Conservation (phyloP, 2,888 invertebrate species). For the Drosophila koepferae region DNA sequence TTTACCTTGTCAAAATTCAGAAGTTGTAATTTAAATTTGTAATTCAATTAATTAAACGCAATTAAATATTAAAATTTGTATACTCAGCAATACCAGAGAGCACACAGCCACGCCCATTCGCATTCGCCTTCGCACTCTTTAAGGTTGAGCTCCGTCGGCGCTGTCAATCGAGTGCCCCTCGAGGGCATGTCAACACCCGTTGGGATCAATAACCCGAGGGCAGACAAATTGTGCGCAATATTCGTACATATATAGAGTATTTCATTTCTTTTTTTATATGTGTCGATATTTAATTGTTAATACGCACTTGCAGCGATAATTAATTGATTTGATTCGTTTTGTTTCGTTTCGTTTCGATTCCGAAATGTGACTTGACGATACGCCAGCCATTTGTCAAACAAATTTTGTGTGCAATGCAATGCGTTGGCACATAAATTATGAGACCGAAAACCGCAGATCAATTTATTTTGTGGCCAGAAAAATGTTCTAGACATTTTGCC, state of each 20-base stretch:
- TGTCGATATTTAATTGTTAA: slow-evolving; percentile 36
- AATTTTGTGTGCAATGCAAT: slow-evolving; percentile 9
- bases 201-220: slow-evolving; percentile 54
- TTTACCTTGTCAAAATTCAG: not conserved
- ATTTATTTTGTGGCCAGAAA: slow-evolving; percentile 72
- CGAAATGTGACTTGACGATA: slow-evolving; percentile 46
- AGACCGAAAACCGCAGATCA: slow-evolving; percentile 68
- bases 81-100: no score
- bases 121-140: not conserved
- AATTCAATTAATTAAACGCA: not conserved
- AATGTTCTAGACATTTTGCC: slow-evolving; percentile 49
- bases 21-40: not conserved
- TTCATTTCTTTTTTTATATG: slow-evolving; percentile 1
- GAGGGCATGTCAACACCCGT: slow-evolving; percentile 48
- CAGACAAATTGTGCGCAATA: slow-evolving; percentile 10
- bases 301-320: slow-evolving; percentile 52
- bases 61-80: not conserved
- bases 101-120: not conserved
- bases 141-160: not conserved
- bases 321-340: slow-evolving; percentile 65
- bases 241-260: slow-evolving; percentile 9
- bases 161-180: slow-evolving; percentile 24
- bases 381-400: slow-evolving; percentile 64
- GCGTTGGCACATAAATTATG: slow-evolving; percentile 66
- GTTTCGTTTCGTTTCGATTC: slow-evolving; percentile 15